A percentile compares a stretch with the other conserved stretches of the same genome.
Evolutionary conservation across 2,888 invertebrate species (phyloP).

Genomic region (Tachina lurida): DNA sequence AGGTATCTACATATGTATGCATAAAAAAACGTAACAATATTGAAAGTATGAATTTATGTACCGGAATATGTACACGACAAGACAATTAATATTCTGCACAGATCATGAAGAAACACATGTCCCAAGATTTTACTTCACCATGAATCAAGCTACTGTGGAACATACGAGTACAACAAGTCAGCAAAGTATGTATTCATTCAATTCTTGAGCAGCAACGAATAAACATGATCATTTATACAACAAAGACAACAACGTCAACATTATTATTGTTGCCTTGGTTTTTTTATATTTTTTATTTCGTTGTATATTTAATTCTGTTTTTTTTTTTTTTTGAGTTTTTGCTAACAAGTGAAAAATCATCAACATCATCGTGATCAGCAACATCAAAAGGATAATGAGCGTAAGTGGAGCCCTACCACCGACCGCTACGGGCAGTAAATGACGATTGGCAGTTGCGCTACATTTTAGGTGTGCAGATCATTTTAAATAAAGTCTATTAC

Average conservation of each 20-base stretch:
- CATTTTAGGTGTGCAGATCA: not conserved
- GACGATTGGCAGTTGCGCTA: not conserved
- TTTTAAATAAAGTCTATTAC: no score
- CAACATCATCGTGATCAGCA: constrained; percentile 54
- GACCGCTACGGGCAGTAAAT: not conserved
- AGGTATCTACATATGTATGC: not conserved
- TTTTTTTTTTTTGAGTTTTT: not conserved
- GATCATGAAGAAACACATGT: constrained; percentile 81
- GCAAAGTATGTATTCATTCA: constrained; percentile 8
- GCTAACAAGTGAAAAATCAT: constrained; percentile 57
- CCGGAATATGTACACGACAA: constrained; percentile 68
- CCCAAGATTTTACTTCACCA: constrained; percentile 70
- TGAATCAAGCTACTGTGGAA: constrained; percentile 63
- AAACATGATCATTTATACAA: constrained; percentile 41
- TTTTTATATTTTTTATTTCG: not conserved
- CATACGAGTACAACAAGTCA: not conserved
- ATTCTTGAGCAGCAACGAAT: constrained; percentile 18
- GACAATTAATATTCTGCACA: constrained; percentile 81
- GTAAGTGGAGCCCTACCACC: constrained; percentile 24
- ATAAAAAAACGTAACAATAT: constrained; percentile 32
- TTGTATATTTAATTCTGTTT: not conserved
- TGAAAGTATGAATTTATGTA: constrained; percentile 51
- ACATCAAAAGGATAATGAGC: constrained; percentile 57
- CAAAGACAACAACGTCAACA: constrained; percentile 57
- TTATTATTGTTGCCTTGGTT: constrained; percentile 25